These are phyloP conservation scores for Eupsilia transversa DNA, from an alignment of 2,888 invertebrate species.

Conservation along the genomic window DNA sequence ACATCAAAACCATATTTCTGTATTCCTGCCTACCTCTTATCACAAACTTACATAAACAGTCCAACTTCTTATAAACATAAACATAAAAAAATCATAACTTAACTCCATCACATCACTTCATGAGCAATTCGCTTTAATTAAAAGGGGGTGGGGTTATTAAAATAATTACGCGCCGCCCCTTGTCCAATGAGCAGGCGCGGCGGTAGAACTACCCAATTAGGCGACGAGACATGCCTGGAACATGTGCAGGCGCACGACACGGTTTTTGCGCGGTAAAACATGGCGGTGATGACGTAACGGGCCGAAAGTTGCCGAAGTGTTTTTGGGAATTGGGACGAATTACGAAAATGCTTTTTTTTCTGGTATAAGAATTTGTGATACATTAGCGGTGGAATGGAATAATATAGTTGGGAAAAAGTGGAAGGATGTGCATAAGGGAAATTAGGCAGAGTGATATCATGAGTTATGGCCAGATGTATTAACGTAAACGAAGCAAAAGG, in stretches of 20 bases:
- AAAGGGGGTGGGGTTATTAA: constrained; percentile 88
- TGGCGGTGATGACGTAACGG: constrained; percentile 75
- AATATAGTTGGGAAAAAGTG: constrained; percentile 15
- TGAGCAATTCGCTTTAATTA: constrained; percentile 81
- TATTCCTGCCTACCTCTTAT: neutral
- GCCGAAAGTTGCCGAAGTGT: constrained; percentile 60
- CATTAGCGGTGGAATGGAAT: constrained; percentile 45
- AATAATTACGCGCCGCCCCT: constrained; percentile 87
- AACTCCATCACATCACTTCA: constrained; percentile 38
- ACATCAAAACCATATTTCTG: neutral
- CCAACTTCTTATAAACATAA: constrained; percentile 14
- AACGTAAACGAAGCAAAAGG: neutral
- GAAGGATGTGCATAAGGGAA: neutral
- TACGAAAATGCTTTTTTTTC: constrained; percentile 51
- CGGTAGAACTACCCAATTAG: constrained; percentile 84
- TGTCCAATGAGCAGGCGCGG: constrained; percentile 82
- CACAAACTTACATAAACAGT: constrained; percentile 21
- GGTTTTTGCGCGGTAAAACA: constrained; percentile 81
- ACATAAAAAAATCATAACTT: constrained; percentile 56
- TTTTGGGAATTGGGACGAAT: constrained; percentile 60
- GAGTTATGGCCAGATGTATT: neutral
- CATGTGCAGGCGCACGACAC: constrained; percentile 73
- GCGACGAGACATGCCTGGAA: constrained; percentile 77
- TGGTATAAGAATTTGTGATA: constrained; percentile 44
- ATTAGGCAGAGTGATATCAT: neutral